A percentile compares a stretch with the other conserved stretches of the same genome.
These are phyloP conservation scores for Numenius phaeopus DNA, from an alignment of 2,797 vertebrate species.

Conservation along the genomic window DNA sequence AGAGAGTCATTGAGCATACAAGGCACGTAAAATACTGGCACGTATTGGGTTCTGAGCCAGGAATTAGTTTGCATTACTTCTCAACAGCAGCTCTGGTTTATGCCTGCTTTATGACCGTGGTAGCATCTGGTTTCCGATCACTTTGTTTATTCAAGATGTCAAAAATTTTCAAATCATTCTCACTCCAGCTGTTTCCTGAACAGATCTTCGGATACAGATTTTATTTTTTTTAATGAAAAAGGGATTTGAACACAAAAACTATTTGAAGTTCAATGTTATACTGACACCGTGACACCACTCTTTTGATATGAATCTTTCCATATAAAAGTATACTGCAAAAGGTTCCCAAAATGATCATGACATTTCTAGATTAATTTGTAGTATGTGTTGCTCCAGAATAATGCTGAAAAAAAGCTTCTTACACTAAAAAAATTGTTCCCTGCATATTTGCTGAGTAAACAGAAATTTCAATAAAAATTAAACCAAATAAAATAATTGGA, in stretches of 20 bases:
- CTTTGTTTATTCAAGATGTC: background rate
- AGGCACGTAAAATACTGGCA: background rate
- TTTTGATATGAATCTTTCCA: background rate
- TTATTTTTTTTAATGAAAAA: background rate
- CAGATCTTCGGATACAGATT: background rate
- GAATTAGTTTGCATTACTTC: background rate
- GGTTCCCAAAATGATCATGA: background rate
- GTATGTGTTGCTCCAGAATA: background rate
- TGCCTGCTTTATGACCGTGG: background rate
- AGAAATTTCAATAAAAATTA: background rate
- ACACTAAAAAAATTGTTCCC: background rate
- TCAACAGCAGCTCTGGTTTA: background rate
- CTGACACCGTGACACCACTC: background rate
- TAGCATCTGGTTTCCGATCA: background rate
- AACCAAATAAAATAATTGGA: background rate
- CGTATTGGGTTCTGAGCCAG: background rate
- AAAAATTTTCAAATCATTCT: background rate
- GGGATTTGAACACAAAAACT: background rate
- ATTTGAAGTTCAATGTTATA: background rate
- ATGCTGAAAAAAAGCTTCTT: background rate
- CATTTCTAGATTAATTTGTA: background rate
- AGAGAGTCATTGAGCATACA: background rate
- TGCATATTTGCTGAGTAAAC: background rate
- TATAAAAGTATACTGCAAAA: background rate
- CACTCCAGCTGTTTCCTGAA: conserved; percentile 37